phyloP scores from a whole-genome alignment of 1,140 invertebrate species.

The Drosophila nigrodunni region DNA sequence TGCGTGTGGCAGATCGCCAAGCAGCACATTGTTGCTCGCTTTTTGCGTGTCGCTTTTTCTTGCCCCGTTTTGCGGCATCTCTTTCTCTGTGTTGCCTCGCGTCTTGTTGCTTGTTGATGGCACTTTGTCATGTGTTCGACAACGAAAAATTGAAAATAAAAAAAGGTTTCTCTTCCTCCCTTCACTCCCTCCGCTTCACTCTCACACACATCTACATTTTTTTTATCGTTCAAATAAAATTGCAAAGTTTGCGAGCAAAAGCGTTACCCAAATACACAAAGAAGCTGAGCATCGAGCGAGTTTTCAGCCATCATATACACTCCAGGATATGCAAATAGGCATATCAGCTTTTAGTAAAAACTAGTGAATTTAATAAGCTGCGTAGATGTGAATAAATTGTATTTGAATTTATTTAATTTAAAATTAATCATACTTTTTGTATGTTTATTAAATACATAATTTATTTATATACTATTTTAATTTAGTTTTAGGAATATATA shows the following conservation, averaged over 20 bases:
- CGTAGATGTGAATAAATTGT: too few species aligned
- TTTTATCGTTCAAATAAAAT: conserved; percentile 59
- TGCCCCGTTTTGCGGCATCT: conserved; percentile 25
- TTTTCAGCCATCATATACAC: conserved; percentile 4
- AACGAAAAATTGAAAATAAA: conserved; percentile 80
- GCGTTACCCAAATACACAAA: conserved; percentile 27
- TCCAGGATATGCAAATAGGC: conserved; percentile 3
- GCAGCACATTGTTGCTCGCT: conserved; percentile 19
- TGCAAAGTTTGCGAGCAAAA: conserved; percentile 61
- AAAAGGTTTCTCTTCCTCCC: conserved; percentile 42
- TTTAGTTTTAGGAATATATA: too few species aligned
- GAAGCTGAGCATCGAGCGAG: conserved; percentile 8
- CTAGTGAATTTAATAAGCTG: not conserved
- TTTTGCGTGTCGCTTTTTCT: conserved; percentile 3
- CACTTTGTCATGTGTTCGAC: conserved; percentile 80
- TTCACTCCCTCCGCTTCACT: conserved; percentile 9
- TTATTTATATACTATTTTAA: too few species aligned
- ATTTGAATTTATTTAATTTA: too few species aligned
- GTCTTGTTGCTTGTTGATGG: conserved; percentile 67
- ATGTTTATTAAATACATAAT: too few species aligned
- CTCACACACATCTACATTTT: conserved; percentile 24
- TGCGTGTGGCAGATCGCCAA: conserved; percentile 7
- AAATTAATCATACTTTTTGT: too few species aligned
- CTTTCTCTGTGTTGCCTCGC: conserved; percentile 5
- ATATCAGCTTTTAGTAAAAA: not conserved